Conservation (phyloP, 2,888 invertebrate genomes). For the Meiosimyza decipiens region DNA sequence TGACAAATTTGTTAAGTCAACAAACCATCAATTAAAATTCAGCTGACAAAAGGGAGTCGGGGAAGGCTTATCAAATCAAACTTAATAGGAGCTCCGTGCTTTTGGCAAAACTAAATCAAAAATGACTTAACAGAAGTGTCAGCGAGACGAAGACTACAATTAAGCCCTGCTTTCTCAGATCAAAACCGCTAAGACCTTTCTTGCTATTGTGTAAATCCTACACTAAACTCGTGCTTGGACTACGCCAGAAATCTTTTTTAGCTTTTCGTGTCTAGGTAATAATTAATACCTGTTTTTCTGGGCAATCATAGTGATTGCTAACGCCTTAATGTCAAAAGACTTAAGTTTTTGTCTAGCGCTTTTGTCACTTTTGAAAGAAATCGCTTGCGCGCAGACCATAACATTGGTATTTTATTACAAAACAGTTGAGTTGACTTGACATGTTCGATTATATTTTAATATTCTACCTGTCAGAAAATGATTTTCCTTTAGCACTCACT, state of each 20-base stretch:
- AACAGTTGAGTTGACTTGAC: constrained; percentile 32
- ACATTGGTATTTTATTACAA: constrained; percentile 21
- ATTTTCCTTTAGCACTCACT: constrained; percentile 32
- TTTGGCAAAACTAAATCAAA: not conserved
- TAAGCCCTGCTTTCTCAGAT: not conserved
- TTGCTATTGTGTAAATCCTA: not conserved
- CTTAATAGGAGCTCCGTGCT: not conserved
- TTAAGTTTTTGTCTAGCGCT: not conserved
- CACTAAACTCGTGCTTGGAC: not conserved
- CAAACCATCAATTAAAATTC: constrained; percentile 48
- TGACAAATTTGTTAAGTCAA: constrained; percentile 38
- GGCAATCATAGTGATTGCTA: not conserved
- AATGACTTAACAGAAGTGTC: constrained; percentile 4
- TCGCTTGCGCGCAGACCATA: not conserved
- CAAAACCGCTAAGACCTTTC: not conserved
- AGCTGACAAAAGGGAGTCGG: constrained; percentile 39
- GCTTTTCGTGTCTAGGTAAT: not conserved
- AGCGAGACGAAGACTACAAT: not conserved
- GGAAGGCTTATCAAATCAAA: constrained; percentile 15
- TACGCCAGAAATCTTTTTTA: not conserved
- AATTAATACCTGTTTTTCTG: constrained; percentile 8
- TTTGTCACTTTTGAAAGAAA: not conserved
- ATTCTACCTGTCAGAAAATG: constrained; percentile 31
- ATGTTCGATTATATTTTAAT: constrained; percentile 34
- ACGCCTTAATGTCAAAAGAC: constrained; percentile 17